These are phyloP conservation scores for Dipodomys stephensi DNA, from an alignment of 2,113 vertebrate genomes.

Conservation along the genomic window DNA sequence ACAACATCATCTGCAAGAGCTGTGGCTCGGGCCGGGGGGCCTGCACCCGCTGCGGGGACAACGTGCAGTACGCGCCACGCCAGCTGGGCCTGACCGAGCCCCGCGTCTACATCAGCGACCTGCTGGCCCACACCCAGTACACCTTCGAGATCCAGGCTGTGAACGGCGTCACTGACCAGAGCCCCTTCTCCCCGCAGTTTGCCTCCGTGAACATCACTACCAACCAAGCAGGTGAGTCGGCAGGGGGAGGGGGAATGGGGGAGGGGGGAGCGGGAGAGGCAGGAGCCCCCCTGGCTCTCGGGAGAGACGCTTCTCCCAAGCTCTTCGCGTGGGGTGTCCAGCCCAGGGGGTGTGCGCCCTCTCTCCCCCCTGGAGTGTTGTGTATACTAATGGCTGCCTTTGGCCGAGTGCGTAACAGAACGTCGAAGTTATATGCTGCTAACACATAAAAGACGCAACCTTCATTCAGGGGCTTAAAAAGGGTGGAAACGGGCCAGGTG, in stretches of 20 bases:
- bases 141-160: conserved; percentile 98
- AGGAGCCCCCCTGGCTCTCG: not conserved
- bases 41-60: conserved; percentile 96
- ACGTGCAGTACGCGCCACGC: conserved; percentile 94
- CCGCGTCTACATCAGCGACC: conserved; percentile 93
- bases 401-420: not conserved
- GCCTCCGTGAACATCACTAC: conserved; percentile 97
- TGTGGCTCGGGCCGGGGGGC: conserved; percentile 91
- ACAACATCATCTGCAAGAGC: conserved; percentile 98
- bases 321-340: too few relatives aligned
- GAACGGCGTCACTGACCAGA: conserved; percentile 97
- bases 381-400: not conserved
- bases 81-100: conserved; percentile 94
- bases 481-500: not conserved
- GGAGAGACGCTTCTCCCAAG: not conserved
- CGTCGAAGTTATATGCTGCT: not conserved
- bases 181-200: conserved; percentile 94
- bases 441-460: not conserved
- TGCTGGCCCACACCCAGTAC: conserved; percentile 97
- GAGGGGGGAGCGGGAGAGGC: too few relatives aligned
- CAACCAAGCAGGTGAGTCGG: conserved; percentile 95
- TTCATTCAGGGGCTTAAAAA: not conserved
- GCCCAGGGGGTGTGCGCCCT: not conserved
- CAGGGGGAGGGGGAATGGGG: not conserved
- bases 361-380: too few relatives aligned